Percentiles rank a stretch among this genome's conserved stretches.
Evolutionary conservation across 2,113 vertebrate species (phyloP).

Genomic region (Nannobrachium achirus): DNA sequence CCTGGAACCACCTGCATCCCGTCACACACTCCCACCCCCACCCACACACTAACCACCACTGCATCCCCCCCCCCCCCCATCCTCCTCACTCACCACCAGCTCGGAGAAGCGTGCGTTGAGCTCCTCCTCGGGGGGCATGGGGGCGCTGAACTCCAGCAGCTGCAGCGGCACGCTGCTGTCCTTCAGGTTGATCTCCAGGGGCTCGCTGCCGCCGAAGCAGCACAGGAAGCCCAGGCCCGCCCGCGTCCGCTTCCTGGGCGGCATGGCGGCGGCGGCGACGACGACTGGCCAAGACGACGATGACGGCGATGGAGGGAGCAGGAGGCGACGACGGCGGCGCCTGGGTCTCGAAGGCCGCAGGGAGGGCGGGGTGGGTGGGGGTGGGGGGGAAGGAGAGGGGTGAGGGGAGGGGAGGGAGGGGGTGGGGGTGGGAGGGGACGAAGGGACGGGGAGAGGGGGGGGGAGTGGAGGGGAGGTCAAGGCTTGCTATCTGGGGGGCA

Average conservation of each 20-base stretch:
- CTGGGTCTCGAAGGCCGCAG: too few species aligned
- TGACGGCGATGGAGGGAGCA: constrained; percentile 36
- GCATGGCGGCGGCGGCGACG: constrained; percentile 83
- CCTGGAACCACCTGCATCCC: too few species aligned
- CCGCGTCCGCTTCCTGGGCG: constrained; percentile 93
- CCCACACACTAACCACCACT: too few species aligned
- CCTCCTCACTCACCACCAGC: constrained; percentile 90
- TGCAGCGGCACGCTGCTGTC: constrained; percentile 92
- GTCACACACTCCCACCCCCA: too few species aligned
- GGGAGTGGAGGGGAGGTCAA: constrained; percentile 32
- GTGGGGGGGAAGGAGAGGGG: constrained; percentile 37
- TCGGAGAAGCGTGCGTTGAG: constrained; percentile 94
- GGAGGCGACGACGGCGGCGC: background rate
- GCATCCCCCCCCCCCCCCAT: background rate
- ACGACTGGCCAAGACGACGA: constrained; percentile 39
- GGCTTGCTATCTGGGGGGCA: constrained; percentile 89
- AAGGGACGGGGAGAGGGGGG: constrained; percentile 26
- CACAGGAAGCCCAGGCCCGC: constrained; percentile 94
- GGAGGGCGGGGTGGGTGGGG: constrained; percentile 16
- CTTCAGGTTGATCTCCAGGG: constrained; percentile 95
- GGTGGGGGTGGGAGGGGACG: constrained; percentile 60
- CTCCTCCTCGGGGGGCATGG: constrained; percentile 92
- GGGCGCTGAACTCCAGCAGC: constrained; percentile 93
- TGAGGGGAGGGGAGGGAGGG: constrained; percentile 49
- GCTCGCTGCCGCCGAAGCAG: constrained; percentile 90